These are phyloP conservation scores for Tetanocera ferruginea DNA, from an alignment of 2,888 invertebrate species.

Conservation along the genomic window DNA sequence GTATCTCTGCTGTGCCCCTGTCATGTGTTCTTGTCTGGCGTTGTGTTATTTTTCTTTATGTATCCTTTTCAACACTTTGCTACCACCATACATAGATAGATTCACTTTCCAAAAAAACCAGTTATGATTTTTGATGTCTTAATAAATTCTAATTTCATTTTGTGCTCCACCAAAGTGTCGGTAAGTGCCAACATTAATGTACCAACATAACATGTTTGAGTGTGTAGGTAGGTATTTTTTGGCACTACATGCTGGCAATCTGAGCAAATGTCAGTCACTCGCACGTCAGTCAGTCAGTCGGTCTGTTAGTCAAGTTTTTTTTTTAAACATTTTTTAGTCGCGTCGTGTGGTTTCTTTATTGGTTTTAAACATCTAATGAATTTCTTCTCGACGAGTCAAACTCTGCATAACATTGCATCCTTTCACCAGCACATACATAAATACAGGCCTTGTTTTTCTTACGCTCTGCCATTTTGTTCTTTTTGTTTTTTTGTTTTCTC, in stretches of 20 bases:
- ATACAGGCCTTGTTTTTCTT: too few species aligned
- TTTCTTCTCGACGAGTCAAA: background rate
- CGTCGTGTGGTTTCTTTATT: background rate
- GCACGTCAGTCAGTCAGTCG: background rate
- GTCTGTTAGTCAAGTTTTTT: background rate
- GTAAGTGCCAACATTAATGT: constrained; percentile 49
- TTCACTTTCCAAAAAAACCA: constrained; percentile 35
- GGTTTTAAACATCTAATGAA: constrained; percentile 17
- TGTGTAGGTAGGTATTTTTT: background rate
- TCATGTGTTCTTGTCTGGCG: background rate
- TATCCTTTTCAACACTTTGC: background rate
- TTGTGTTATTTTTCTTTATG: background rate
- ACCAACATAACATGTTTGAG: background rate
- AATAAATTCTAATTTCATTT: constrained; percentile 68
- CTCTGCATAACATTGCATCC: too few species aligned
- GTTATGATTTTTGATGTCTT: constrained; percentile 56
- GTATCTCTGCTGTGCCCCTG: background rate
- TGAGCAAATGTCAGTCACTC: background rate
- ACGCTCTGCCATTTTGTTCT: too few species aligned
- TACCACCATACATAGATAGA: background rate
- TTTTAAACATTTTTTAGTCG: background rate
- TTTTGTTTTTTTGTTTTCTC: too few species aligned
- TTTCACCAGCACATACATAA: too few species aligned
- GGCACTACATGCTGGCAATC: background rate
- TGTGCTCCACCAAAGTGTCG: constrained; percentile 58